Conservation (phyloP, 2,888 invertebrate genomes). For the Lasioglossum vierecki region DNA sequence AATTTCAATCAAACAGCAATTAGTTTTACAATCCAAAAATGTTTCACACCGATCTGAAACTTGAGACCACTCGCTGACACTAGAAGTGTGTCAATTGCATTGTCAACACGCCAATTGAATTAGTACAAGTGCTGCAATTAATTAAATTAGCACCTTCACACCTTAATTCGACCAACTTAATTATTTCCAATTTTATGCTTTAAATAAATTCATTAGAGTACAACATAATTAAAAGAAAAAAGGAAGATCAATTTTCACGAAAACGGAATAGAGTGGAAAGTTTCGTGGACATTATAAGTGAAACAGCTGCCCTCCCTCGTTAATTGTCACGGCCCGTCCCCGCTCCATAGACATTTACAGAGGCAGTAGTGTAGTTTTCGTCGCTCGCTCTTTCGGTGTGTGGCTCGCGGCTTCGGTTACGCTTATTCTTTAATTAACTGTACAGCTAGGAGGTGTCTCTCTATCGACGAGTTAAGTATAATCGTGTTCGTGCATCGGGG, state of each 20-base stretch:
- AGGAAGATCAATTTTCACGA: not conserved
- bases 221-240: not conserved
- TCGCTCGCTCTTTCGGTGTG: not conserved
- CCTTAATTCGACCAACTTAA: not conserved
- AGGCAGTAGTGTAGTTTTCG: not conserved
- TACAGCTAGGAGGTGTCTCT: conserved; percentile 21
- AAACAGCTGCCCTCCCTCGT: not conserved
- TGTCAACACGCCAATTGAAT: not conserved
- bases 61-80: not conserved
- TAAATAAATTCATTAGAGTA: not conserved
- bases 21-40: not conserved
- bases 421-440: conserved; percentile 14
- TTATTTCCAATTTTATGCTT: not conserved
- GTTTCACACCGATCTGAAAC: not conserved
- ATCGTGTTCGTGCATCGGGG: conserved; percentile 32
- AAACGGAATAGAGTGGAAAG: not conserved
- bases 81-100: not conserved
- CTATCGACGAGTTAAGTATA: conserved; percentile 8
- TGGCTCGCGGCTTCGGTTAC: conserved; percentile 2
- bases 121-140: not conserved
- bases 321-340: not conserved
- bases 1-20: not conserved
- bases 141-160: not conserved
- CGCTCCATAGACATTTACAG: not conserved
- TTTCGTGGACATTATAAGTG: not conserved